Evolutionary conservation across 2,113 vertebrate species (phyloP).

Genomic region (Indicator indicator): DNA sequence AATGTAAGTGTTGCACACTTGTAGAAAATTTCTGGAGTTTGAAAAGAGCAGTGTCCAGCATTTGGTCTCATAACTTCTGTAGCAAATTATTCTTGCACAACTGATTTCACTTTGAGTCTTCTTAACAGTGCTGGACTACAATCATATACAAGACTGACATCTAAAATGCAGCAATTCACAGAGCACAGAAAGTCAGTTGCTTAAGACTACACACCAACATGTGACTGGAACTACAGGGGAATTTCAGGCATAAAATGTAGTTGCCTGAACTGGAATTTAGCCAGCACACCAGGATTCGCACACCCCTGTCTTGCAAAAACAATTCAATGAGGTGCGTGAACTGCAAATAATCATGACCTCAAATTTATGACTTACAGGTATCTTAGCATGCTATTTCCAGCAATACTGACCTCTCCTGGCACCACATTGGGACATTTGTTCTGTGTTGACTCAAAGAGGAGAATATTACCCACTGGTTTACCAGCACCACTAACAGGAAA

Average conservation of each 20-base stretch:
- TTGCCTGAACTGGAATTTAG: conserved; percentile 49
- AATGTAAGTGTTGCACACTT: fast-evolving
- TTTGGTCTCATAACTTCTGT: neutral
- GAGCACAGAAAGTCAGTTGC: neutral
- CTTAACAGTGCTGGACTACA: neutral
- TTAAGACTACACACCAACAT: conserved; percentile 35
- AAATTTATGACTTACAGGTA: conserved; percentile 42
- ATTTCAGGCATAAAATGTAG: conserved; percentile 52
- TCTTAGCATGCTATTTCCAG: conserved; percentile 24
- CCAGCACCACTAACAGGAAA: neutral
- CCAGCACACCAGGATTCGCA: conserved; percentile 64
- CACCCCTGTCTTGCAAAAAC: conserved; percentile 59
- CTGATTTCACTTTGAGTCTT: neutral
- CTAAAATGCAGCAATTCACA: neutral
- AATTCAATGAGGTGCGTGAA: conserved; percentile 58
- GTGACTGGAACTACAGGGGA: conserved; percentile 39
- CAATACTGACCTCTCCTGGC: conserved; percentile 14
- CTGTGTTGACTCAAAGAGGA: neutral
- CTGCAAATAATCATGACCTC: conserved; percentile 51
- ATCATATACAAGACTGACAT: neutral
- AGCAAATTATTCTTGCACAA: neutral
- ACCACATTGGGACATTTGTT: conserved; percentile 25
- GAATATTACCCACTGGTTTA: conserved; percentile 24
- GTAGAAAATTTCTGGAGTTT: neutral
- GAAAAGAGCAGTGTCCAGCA: too few species aligned